phyloP scores from a whole-genome alignment of 2,797 vertebrate genomes.

The Arrhamphus sclerolepis region DNA sequence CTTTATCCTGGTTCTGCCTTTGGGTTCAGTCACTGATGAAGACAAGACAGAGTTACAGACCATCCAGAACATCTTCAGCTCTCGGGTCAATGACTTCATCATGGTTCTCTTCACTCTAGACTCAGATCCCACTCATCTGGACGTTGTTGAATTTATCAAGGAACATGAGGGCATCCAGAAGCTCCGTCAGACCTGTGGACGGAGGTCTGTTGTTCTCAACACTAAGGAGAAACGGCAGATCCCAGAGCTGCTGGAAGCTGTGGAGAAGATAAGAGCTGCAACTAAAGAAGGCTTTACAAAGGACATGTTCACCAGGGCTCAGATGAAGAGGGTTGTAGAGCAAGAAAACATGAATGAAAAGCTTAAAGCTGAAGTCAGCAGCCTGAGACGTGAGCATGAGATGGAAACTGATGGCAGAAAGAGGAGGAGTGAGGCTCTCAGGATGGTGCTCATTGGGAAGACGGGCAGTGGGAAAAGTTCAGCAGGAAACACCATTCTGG shows the following conservation, averaged over 20 bases:
- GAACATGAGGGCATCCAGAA: not conserved
- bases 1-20: constrained; percentile 23
- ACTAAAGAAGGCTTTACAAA: not conserved
- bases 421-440: no score
- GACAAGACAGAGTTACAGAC: constrained; percentile 13
- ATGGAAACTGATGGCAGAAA: no score
- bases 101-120: constrained; percentile 9
- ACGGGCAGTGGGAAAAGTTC: no score
- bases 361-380: no score
- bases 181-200: constrained; percentile 24
- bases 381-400: no score
- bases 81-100: not conserved
- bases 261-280: not conserved
- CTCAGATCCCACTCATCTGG: constrained; percentile 2
- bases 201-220: constrained; percentile 10
- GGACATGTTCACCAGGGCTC: not conserved
- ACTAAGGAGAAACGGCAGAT: not conserved
- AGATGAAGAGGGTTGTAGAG: not conserved
- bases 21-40: constrained; percentile 13
- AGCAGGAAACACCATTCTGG: no score
- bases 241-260: not conserved
- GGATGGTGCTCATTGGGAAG: no score
- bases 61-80: constrained; percentile 14
- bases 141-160: not conserved
- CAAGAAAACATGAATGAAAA: no score